A percentile compares a stretch with the other conserved stretches of the same genome.
phyloP scores from a whole-genome alignment of 2,888 invertebrate genomes.

The Eupithecia subfuscata region DNA sequence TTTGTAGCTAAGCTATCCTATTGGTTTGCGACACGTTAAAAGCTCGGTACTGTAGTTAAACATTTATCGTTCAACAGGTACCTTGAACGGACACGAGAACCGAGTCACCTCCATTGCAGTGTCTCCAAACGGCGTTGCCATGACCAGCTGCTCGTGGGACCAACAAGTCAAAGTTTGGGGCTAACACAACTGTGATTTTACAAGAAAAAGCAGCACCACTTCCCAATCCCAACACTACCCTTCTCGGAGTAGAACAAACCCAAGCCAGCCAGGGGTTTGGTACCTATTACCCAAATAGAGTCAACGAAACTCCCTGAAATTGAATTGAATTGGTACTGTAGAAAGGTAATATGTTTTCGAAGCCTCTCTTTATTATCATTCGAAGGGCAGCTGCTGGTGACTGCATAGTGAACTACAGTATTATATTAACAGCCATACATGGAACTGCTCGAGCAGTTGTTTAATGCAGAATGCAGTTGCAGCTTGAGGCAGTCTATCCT shows the following conservation, averaged over 20 bases:
- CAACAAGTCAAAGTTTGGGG: conserved; percentile 94
- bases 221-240: neutral
- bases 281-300: neutral
- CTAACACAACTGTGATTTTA: conserved; percentile 63
- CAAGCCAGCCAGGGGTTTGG: neutral
- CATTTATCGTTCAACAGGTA: conserved; percentile 80
- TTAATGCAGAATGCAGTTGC: too few species aligned
- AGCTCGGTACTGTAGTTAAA: neutral
- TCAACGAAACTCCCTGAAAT: neutral
- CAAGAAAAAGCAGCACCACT: neutral
- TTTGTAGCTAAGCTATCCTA: too few species aligned
- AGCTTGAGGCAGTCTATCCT: too few species aligned
- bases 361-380: neutral
- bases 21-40: too few species aligned
- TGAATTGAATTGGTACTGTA: neutral
- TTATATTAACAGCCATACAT: too few species aligned
- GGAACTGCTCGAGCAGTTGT: too few species aligned
- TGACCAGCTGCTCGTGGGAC: conserved; percentile 97
- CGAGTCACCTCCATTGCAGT: conserved; percentile 93
- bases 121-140: conserved; percentile 92
- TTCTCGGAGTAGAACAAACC: neutral
- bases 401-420: too few species aligned
- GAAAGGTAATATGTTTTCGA: neutral
- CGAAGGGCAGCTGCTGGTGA: too few species aligned
- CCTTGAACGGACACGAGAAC: conserved; percentile 92